A percentile compares a stretch with the other conserved stretches of the same genome.
Evolutionary conservation across 1,140 invertebrate species (phyloP).

Genomic region (Lasioglossum albipes): DNA sequence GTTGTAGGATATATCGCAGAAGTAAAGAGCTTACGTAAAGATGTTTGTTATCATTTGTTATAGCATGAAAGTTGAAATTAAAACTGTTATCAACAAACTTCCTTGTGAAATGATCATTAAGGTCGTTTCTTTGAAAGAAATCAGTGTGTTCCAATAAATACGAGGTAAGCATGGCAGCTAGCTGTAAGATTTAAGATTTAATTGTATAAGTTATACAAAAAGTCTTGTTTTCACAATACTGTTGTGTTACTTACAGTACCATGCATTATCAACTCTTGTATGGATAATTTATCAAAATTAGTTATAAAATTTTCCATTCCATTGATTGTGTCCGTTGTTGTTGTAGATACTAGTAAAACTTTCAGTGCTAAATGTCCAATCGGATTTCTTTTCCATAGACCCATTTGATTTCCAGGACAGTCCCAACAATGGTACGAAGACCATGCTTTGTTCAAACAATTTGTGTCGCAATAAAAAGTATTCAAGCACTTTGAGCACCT

Average conservation of each 20-base stretch:
- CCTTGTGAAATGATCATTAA: conserved; percentile 63
- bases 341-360: too few relatives aligned
- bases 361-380: too few relatives aligned
- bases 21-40: conserved; percentile 83
- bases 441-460: too few relatives aligned
- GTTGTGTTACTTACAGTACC: conserved; percentile 72
- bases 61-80: conserved; percentile 66
- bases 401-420: too few relatives aligned
- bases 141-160: conserved; percentile 81
- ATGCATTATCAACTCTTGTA: conserved; percentile 77
- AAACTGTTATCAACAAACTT: conserved; percentile 68
- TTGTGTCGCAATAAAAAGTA: too few relatives aligned
- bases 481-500: too few relatives aligned
- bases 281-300: too few relatives aligned
- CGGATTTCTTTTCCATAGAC: too few relatives aligned
- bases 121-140: conserved; percentile 76
- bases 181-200: conserved; percentile 76
- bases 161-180: conserved; percentile 81
- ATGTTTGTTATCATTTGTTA: conserved; percentile 72
- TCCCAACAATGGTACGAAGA: too few relatives aligned
- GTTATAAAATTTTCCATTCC: too few relatives aligned
- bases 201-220: conserved; percentile 54
- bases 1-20: conserved; percentile 86
- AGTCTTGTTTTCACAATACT: conserved; percentile 21
- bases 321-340: too few relatives aligned